Evolutionary conservation across 2,888 invertebrate species (phyloP), one percentile per base, ranked within the genome.

Genomic region (Parasteatoda lunata): DNA sequence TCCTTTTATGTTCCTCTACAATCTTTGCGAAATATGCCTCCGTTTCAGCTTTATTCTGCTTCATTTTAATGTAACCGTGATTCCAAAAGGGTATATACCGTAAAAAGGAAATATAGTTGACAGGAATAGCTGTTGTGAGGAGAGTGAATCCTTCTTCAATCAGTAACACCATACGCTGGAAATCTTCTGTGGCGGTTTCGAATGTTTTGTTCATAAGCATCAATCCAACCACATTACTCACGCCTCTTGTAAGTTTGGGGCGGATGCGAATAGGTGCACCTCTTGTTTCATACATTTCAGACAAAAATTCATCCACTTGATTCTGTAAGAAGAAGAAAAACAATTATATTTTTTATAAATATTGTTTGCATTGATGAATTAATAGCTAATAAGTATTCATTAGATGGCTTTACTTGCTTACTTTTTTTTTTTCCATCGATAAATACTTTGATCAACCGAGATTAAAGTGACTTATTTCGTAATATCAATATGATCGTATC

Each of bases 111-210:
- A 97, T 94, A 91, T 96, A 97, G 92, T 96, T 96, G 79, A 96
- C 95, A 7, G 95, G 95, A 90, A 95, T 95, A 69, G 97, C 94
- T 90, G 96, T 95, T 9, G 96, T 96, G 91, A 97, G 97, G 0
- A 97, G 93, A 83, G 94, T 94, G 94, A 97, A 97, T 52, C 97
- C 97, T 92, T 97, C 97, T 91, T 97, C 97, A 90, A 97, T 96
- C n/a, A 97, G 93, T 89, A 94, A 93, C 94, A 96, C 96, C 91
- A 97, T 95, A 82, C 96, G 94, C 77, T 94, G 93, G 92, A 97
- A 97, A 78, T 95, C 94, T 5, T 93, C 92, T 91, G 97, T 97
- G 77, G 96, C 95, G 83, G 94, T 94, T 9, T 86, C 85, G 92
- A 97, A 97, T 68, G 96, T 94, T 5, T 96, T 95, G 54, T 96